Conservation (phyloP, 2,888 invertebrate genomes). For the Drosophila ustulata region DNA sequence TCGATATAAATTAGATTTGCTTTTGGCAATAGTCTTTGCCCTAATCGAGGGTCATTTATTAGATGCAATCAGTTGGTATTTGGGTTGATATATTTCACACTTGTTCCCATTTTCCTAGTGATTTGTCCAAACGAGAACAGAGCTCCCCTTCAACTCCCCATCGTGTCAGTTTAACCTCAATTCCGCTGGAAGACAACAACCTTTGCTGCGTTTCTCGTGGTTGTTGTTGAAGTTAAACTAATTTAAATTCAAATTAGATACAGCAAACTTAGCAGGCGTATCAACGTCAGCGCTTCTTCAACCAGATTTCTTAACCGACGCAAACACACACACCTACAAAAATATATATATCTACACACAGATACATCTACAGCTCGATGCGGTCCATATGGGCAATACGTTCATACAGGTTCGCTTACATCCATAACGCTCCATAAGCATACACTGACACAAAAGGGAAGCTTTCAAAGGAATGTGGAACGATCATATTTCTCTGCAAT, state of each 20-base stretch:
- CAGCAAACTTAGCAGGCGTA: conserved; percentile 71
- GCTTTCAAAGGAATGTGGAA: not conserved
- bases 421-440: conserved; percentile 7
- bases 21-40: too few relatives aligned
- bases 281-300: conserved; percentile 69
- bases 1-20: not conserved
- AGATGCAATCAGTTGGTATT: conserved; percentile 7
- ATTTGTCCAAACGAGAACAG: conserved; percentile 20
- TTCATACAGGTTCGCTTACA: conserved; percentile 50
- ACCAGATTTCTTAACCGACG: conserved; percentile 64
- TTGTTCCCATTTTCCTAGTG: not conserved
- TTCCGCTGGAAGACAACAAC: conserved; percentile 28
- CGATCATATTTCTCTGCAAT: not conserved
- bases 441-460: conserved; percentile 5
- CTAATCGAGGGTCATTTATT: not conserved
- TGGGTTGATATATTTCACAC: not conserved
- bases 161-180: conserved; percentile 38
- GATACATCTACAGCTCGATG: conserved; percentile 16
- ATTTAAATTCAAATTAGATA: conserved; percentile 78
- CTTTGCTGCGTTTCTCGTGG: conserved; percentile 26
- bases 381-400: conserved; percentile 68
- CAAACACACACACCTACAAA: not conserved
- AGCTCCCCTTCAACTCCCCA: not conserved
- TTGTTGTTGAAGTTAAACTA: conserved; percentile 59
- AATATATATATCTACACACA: not conserved